Evolutionary conservation across 1,140 invertebrate genomes (phyloP).

Genomic region (Zaprionus inermis): DNA sequence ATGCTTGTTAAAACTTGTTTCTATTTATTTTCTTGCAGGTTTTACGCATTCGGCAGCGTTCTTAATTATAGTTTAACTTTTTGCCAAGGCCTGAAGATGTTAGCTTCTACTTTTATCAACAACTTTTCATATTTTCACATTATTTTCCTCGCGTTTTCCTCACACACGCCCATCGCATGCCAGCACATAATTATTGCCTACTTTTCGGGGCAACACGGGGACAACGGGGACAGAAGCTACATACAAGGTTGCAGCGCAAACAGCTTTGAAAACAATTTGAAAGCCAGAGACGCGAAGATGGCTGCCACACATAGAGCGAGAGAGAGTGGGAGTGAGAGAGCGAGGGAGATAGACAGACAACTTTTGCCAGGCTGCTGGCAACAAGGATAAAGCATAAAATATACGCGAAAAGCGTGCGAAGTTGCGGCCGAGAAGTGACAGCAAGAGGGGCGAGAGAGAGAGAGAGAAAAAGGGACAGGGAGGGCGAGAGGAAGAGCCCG

Average conservation of each 20-base stretch:
- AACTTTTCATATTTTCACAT: conserved; percentile 6
- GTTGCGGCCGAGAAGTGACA: conserved; percentile 14
- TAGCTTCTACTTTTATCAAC: neutral
- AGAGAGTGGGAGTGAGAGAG: neutral
- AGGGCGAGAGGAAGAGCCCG: conserved; percentile 9
- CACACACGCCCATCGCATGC: conserved; percentile 20
- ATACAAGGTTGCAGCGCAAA: conserved; percentile 31
- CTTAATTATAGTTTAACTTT: neutral
- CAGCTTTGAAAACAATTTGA: conserved; percentile 60
- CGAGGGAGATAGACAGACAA: neutral
- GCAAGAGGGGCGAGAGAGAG: neutral
- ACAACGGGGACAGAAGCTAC: neutral
- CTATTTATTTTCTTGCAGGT: neutral
- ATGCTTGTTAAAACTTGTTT: too few species aligned
- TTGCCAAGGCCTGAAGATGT: neutral
- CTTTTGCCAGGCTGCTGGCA: conserved; percentile 30
- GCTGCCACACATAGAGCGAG: conserved; percentile 15
- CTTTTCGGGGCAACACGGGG: conserved; percentile 40
- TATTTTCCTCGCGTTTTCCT: neutral
- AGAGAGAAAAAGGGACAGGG: neutral
- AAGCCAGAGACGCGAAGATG: conserved; percentile 43
- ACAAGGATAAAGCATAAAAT: conserved; percentile 50
- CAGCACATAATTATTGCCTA: conserved; percentile 73
- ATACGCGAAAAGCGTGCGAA: conserved; percentile 50
- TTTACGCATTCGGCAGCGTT: neutral